Evolutionary conservation across 2,797 vertebrate genomes (phyloP).

Genomic region (Coreius guichenoti): DNA sequence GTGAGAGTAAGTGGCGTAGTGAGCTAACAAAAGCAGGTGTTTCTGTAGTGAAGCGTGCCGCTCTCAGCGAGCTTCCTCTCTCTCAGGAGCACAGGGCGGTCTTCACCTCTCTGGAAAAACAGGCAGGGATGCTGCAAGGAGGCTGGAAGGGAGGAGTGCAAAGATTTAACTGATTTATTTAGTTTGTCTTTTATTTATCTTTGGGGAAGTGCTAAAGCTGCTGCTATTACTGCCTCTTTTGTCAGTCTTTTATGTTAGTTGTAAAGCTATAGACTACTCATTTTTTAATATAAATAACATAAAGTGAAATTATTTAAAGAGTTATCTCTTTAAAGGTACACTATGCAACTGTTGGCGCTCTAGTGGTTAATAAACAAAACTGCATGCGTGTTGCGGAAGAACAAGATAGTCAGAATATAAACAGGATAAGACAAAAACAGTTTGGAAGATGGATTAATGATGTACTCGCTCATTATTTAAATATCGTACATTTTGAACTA

Average conservation of each 20-base stretch:
- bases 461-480: background rate
- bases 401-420: background rate
- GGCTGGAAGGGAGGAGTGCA: background rate
- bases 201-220: conserved; percentile 15
- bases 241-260: background rate
- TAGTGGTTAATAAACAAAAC: background rate
- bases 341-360: background rate
- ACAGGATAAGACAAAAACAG: no score
- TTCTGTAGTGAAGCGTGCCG: conserved; percentile 61
- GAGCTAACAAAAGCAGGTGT: conserved; percentile 66
- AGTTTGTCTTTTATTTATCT: conserved; percentile 22
- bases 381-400: background rate
- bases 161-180: conserved; percentile 27
- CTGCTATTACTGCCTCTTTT: background rate
- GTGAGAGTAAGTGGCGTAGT: conserved; percentile 60
- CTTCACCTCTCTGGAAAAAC: conserved; percentile 45
- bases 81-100: conserved; percentile 52
- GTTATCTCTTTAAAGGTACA: background rate
- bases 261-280: background rate
- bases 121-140: conserved; percentile 19
- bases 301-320: background rate
- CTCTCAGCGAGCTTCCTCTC: conserved; percentile 50
- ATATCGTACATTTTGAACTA: background rate
- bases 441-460: background rate
- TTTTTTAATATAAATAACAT: background rate